phyloP scores from a whole-genome alignment of 2,797 vertebrate genomes.

The Spea hammondii region DNA sequence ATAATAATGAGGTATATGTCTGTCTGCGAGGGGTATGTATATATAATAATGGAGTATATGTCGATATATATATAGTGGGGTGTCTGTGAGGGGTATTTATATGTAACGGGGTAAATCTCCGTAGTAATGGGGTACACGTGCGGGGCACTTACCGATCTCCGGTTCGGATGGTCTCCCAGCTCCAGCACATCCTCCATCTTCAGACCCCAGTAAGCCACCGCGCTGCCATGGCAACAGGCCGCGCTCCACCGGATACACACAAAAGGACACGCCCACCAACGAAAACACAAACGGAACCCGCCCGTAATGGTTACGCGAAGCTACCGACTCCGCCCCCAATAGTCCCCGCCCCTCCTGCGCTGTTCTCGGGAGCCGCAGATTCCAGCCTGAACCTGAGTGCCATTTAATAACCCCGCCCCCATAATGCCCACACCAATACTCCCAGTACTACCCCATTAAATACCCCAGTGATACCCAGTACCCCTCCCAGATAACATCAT shows the following conservation, averaged over 20 bases:
- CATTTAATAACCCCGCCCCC: no score
- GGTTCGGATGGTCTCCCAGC: conserved; percentile 15
- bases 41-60: neutral
- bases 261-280: no score
- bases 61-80: neutral
- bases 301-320: neutral
- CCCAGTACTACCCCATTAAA: no score
- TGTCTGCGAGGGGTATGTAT: no score
- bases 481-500: no score
- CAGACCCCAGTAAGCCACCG: neutral
- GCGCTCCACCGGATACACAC: no score
- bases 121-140: neutral
- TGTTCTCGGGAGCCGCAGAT: neutral
- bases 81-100: no score
- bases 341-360: neutral
- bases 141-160: conserved; percentile 4
- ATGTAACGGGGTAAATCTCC: neutral
- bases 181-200: conserved; percentile 38
- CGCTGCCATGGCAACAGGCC: conserved; percentile 5
- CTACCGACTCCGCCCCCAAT: neutral
- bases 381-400: no score
- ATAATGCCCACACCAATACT: no score
- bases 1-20: no score
- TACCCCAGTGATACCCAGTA: no score
- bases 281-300: no score